Evolutionary conservation across 2,888 invertebrate genomes (phyloP).

Genomic region (Torymus auratus): DNA sequence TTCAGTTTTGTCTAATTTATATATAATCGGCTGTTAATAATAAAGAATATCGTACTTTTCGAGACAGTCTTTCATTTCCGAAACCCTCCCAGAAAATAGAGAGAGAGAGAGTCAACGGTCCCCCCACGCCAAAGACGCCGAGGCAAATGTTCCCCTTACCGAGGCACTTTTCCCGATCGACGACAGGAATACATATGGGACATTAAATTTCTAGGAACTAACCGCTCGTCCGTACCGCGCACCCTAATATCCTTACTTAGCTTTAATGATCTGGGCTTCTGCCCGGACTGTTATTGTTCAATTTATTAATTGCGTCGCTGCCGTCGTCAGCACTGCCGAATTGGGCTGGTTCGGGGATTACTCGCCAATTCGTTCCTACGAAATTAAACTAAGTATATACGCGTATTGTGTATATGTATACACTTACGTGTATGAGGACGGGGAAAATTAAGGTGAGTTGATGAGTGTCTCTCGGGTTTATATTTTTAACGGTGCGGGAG

Average conservation of each 20-base stretch:
- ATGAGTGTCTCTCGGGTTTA: too few relatives aligned
- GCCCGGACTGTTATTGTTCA: background rate
- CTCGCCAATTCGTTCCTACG: too few relatives aligned
- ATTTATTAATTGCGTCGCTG: background rate
- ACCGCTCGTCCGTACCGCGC: background rate
- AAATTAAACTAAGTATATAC: too few relatives aligned
- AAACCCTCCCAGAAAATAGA: background rate
- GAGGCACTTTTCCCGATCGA: background rate
- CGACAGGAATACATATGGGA: background rate
- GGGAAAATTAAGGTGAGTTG: too few relatives aligned
- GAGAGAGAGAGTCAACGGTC: too few relatives aligned
- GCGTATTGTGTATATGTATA: too few relatives aligned
- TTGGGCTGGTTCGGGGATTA: too few relatives aligned
- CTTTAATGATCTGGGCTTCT: background rate
- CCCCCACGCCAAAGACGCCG: too few relatives aligned
- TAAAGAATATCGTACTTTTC: constrained; percentile 58
- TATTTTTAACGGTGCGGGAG: too few relatives aligned
- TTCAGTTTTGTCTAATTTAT: constrained; percentile 49
- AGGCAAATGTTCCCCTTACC: background rate
- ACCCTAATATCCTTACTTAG: constrained; percentile 6
- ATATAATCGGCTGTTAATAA: constrained; percentile 56
- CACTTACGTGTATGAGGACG: too few relatives aligned
- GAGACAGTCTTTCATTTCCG: constrained; percentile 37
- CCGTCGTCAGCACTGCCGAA: too few relatives aligned
- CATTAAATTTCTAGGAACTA: background rate